phyloP scores from a whole-genome alignment of 2,888 invertebrate genomes.

The Folsomia manolachei region DNA sequence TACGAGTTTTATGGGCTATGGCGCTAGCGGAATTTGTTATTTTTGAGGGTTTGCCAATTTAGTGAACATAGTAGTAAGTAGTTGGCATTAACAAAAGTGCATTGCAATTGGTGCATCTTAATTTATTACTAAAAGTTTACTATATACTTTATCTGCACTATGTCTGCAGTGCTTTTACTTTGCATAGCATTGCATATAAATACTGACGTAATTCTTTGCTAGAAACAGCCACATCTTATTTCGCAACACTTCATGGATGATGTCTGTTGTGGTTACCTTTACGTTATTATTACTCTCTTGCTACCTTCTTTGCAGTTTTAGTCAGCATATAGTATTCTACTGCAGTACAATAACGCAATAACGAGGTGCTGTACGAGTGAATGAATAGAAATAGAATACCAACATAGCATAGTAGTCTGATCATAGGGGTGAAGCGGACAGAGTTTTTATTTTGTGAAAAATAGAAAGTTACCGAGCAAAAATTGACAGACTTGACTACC shows the following conservation, averaged over 20 bases:
- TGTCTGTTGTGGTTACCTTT: background rate
- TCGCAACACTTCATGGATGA: conserved; percentile 9
- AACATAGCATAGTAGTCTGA: background rate
- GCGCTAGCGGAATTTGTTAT: background rate
- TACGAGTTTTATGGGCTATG: too few relatives aligned
- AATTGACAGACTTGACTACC: background rate
- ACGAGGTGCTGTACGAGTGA: background rate
- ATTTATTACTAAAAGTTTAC: conserved; percentile 1
- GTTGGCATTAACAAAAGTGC: conserved; percentile 11
- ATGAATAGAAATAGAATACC: conserved; percentile 1
- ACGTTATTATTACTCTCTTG: too few relatives aligned
- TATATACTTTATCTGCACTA: too few relatives aligned
- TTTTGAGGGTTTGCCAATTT: conserved; percentile 2
- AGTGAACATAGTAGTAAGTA: background rate
- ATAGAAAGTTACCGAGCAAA: conserved; percentile 7
- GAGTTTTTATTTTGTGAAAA: conserved; percentile 8
- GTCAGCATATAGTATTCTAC: background rate
- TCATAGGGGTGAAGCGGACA: background rate
- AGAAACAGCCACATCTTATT: background rate
- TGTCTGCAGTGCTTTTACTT: background rate
- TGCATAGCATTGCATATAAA: too few relatives aligned
- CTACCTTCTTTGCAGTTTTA: background rate
- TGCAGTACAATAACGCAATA: too few relatives aligned
- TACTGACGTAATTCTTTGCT: background rate
- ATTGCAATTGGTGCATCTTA: conserved; percentile 14